phyloP scores from a whole-genome alignment of 2,113 vertebrate genomes.

The Melospiza melodia region DNA sequence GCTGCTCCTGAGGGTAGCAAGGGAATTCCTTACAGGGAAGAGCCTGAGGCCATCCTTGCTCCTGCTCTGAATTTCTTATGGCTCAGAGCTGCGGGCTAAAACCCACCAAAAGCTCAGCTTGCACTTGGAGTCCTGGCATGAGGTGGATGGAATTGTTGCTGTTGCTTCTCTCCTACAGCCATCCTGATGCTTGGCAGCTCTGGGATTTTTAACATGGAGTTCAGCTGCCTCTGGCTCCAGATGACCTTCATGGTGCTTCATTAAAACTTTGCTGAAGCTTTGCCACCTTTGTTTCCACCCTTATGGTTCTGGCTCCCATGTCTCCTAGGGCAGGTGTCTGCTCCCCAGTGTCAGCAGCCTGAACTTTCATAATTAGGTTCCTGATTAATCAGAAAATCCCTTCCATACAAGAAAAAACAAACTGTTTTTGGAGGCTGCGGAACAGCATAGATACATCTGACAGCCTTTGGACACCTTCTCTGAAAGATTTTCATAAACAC shows the following conservation, averaged over 20 bases:
- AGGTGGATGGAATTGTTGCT: background rate
- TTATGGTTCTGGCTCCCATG: background rate
- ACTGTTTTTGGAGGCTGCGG: accelerated
- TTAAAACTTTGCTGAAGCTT: background rate
- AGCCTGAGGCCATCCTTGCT: background rate
- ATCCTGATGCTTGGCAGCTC: background rate
- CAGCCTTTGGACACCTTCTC: background rate
- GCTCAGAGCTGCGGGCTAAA: background rate
- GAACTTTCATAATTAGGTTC: background rate
- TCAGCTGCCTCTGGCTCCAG: background rate
- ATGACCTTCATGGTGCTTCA: background rate
- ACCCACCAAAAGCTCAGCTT: background rate
- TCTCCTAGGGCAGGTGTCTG: background rate
- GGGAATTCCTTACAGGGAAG: background rate
- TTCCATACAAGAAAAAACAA: background rate
- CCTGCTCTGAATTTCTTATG: background rate
- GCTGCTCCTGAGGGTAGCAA: background rate
- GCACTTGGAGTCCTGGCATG: background rate
- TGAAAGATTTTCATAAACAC: background rate
- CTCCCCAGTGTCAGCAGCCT: background rate
- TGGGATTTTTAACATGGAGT: background rate
- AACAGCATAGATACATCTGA: background rate
- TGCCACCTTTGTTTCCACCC: background rate
- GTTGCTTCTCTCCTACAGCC: background rate
- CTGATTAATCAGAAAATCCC: constrained; percentile 19